Conservation (phyloP, 2,797 vertebrate genomes). For the Adrianichthys oophorus region DNA sequence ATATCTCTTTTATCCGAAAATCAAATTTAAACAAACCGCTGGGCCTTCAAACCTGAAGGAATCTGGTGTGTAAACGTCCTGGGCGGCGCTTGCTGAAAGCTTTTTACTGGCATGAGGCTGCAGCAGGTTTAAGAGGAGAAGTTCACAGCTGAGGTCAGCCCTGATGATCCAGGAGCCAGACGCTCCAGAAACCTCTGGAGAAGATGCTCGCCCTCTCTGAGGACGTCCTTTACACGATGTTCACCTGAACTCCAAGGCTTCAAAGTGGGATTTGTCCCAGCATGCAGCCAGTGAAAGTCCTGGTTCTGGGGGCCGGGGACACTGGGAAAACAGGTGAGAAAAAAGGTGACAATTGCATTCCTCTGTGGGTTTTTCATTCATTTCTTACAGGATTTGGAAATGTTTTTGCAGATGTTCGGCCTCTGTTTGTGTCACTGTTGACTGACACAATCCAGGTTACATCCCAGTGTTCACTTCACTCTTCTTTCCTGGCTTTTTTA, state of each 20-base stretch:
- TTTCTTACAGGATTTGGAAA: too few species aligned
- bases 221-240: too few species aligned
- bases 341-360: neutral
- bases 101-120: neutral
- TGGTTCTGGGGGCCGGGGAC: conserved; percentile 64
- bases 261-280: too few species aligned
- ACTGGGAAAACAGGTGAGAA: conserved; percentile 67
- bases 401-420: too few species aligned
- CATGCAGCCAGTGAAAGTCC: conserved; percentile 57
- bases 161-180: neutral
- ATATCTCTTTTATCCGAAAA: neutral
- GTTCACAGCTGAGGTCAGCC: neutral
- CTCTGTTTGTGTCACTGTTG: too few species aligned
- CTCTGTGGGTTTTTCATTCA: too few species aligned
- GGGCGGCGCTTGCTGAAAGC: neutral
- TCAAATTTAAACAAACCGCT: neutral
- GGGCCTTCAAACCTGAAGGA: neutral
- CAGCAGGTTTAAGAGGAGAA: neutral
- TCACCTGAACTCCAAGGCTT: too few species aligned
- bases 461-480: too few species aligned
- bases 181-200: too few species aligned
- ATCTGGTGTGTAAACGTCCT: neutral
- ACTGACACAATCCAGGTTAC: too few species aligned
- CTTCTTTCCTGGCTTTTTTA: too few species aligned
- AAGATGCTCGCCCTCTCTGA: too few species aligned